Conservation (phyloP, 2,113 vertebrate genomes). For the Periophthalmus modestus region DNA sequence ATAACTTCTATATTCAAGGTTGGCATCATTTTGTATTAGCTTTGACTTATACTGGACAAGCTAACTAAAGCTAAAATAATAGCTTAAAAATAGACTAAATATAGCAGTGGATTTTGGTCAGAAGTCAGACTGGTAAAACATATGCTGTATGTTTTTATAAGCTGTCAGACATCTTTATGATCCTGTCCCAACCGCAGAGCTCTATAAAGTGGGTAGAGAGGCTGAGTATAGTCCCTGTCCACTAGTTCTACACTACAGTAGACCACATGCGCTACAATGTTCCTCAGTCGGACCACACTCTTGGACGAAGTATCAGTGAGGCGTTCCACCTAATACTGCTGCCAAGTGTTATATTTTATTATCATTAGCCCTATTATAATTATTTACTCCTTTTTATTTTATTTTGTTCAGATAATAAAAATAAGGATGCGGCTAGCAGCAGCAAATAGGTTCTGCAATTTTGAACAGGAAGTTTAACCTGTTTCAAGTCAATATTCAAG, state of each 20-base stretch:
- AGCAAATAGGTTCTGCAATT: too few relatives aligned
- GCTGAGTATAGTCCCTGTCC: conserved; percentile 6
- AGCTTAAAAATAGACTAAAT: background rate
- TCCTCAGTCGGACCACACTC: too few relatives aligned
- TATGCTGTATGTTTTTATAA: conserved; percentile 2
- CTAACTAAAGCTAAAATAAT: background rate
- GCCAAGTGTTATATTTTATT: too few relatives aligned
- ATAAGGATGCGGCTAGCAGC: too few relatives aligned
- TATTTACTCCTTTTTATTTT: too few relatives aligned
- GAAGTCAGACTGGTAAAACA: background rate
- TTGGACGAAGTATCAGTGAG: too few relatives aligned
- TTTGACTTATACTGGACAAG: background rate
- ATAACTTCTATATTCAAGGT: background rate
- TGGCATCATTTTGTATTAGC: background rate
- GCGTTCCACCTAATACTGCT: too few relatives aligned
- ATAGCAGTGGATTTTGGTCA: background rate
- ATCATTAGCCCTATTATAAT: too few relatives aligned
- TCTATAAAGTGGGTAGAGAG: background rate
- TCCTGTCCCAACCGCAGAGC: conserved; percentile 17
- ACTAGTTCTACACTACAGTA: background rate
- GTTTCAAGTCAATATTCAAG: too few relatives aligned
- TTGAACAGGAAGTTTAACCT: too few relatives aligned
- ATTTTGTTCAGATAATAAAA: too few relatives aligned
- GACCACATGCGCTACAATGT: background rate
- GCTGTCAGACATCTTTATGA: conserved; percentile 12